Evolutionary conservation across 1,140 invertebrate species (phyloP), one percentile per base, ranked within the genome.

Genomic region (Drosophila ohnishii): DNA sequence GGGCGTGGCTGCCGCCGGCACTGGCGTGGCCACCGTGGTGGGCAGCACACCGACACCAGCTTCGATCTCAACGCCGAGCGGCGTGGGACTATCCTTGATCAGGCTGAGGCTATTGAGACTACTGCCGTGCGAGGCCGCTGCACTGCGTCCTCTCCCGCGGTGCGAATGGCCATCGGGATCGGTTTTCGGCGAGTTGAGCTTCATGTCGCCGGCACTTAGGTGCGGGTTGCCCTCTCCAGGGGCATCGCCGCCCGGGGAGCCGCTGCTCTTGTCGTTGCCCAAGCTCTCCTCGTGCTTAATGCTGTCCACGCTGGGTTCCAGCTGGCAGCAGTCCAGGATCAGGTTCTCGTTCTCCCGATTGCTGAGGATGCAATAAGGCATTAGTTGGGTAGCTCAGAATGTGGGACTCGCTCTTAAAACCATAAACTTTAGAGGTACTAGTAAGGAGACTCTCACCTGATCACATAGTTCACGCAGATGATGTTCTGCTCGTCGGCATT

Each of bases 401-500:
- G 5, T 28, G 5, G 0, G 25, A 1, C 25, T 28, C 0, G 25
- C 0, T 0, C 25, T 28, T 28, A 28, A 28, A 28, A 28, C 25
- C 25, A 5, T 28, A 5, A 28, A 8, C 3, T 9, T 14, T 11
- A 3, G 14, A 11, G 19, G 19, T 13, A 1, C 8, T 11, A 32
- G 5, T 28, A 0, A 0, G 13, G 25, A 1, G n/a, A 14, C 13
- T 71, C 76, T 40, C 13, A 91, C 90, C 90, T 91, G 53, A 91
- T 91, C 59, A 99, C 97, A 92, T 98, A 98, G 93, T 98, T 98
- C 66, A 99, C 97, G 90, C 97, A 98, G 70, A 98, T 98, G 69
- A 99, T 97, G 92, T 97, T 98, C 92, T 98, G 97, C 90, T 99
- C 97, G 67, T 99, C 97, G 5, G 96, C 95, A 84, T 98, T 99